Percentiles rank a stretch among this genome's conserved stretches.
These are phyloP conservation scores for Steinernema hermaphroditum DNA, from an alignment of 2,888 invertebrate genomes.

Conservation along the genomic window DNA sequence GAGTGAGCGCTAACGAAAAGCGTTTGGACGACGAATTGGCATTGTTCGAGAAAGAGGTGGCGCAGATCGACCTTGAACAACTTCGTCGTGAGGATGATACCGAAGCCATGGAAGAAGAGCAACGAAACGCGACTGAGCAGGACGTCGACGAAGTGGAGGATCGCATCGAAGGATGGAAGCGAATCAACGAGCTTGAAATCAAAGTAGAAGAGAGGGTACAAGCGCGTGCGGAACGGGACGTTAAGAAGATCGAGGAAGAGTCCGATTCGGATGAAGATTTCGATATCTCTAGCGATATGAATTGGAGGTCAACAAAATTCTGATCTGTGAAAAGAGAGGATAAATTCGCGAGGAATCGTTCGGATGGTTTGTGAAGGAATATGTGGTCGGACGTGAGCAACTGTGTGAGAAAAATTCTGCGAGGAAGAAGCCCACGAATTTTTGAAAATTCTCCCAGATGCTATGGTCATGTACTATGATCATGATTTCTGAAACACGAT, in stretches of 20 bases:
- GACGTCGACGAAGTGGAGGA: slow-evolving; percentile 13
- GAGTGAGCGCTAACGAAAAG: neutral
- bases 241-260: neutral
- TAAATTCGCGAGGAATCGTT: no score
- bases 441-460: no score
- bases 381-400: no score
- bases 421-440: no score
- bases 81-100: neutral
- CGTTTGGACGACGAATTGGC: slow-evolving; percentile 9
- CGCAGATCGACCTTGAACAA: neutral
- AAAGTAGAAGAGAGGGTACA: neutral
- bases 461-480: no score
- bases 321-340: neutral
- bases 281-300: neutral
- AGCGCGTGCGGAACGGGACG: neutral
- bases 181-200: slow-evolving; percentile 8
- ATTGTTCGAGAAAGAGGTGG: slow-evolving; percentile 15
- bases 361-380: no score
- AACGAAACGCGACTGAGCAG: neutral
- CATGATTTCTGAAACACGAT: no score
- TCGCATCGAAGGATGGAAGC: slow-evolving; percentile 5
- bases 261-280: slow-evolving; percentile 11
- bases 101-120: neutral
- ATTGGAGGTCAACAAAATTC: slow-evolving; percentile 28
- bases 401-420: no score